Percentiles rank a stretch among this genome's conserved stretches.
phyloP scores from a whole-genome alignment of 2,888 invertebrate genomes.

The Calameuta filiformis region DNA sequence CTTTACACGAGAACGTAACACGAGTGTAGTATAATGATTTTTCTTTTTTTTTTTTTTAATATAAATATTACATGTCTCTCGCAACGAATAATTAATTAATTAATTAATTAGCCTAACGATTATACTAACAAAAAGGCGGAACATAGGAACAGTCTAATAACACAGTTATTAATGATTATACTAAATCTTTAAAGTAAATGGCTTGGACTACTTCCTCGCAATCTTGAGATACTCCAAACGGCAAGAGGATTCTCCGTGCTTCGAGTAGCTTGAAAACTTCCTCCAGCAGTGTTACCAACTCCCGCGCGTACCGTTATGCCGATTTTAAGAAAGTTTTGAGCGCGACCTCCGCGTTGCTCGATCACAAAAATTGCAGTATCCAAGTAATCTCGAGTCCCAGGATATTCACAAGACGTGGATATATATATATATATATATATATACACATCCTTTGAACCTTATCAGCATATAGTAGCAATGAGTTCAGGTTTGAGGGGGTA shows the following conservation, averaged over 20 bases:
- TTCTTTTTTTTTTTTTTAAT: not conserved
- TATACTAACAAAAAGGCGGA: slow-evolving; percentile 20
- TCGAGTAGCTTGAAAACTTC: not conserved
- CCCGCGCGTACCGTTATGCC: not conserved
- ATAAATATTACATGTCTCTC: slow-evolving; percentile 21
- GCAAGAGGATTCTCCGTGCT: not conserved
- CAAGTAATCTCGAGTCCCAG: not conserved
- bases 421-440: not conserved
- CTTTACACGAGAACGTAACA: not conserved
- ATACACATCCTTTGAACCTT: not conserved
- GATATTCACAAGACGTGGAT: not conserved
- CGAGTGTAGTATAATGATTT: not conserved
- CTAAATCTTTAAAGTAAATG: slow-evolving; percentile 28
- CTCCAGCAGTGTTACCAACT: not conserved
- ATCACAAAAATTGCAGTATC: not conserved
- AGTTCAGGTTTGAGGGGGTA: not conserved
- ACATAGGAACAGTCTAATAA: slow-evolving; percentile 51
- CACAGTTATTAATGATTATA: slow-evolving; percentile 45
- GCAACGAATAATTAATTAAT: slow-evolving; percentile 6
- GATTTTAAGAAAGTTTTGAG: not conserved
- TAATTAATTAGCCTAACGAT: slow-evolving; percentile 14
- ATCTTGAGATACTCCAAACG: not conserved
- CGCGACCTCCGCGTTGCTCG: not conserved
- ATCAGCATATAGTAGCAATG: not conserved
- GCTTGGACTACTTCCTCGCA: not conserved